A percentile compares a stretch with the other conserved stretches of the same genome.
phyloP scores from a whole-genome alignment of 2,113 vertebrate species.

The Ranitomeya imitator region DNA sequence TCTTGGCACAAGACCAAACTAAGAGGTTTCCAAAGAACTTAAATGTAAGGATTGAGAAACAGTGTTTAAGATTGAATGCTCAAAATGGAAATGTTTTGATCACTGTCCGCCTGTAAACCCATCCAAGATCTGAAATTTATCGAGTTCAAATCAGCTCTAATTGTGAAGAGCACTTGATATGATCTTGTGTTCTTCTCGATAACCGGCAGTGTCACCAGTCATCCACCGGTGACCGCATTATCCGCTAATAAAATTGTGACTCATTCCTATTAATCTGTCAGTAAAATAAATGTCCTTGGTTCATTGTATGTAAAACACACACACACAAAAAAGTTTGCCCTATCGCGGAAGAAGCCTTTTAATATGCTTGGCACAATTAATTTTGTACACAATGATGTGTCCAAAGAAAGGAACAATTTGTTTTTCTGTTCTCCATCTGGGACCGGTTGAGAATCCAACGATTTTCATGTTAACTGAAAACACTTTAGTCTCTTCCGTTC shows the following conservation, averaged over 20 bases:
- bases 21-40: too few relatives aligned
- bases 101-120: not conserved
- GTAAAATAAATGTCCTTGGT: slow-evolving; percentile 21
- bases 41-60: too few relatives aligned
- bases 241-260: not conserved
- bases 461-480: slow-evolving; percentile 20
- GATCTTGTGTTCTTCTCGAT: not conserved
- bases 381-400: slow-evolving; percentile 20
- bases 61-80: too few relatives aligned
- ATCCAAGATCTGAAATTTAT: not conserved
- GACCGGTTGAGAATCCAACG: slow-evolving; percentile 12
- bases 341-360: slow-evolving; percentile 2
- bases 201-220: not conserved
- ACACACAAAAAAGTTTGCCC: not conserved
- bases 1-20: too few relatives aligned
- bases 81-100: too few relatives aligned
- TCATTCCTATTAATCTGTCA: slow-evolving; percentile 8
- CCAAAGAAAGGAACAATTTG: slow-evolving; percentile 34
- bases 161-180: not conserved
- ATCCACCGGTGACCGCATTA: not conserved
- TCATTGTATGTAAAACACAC: slow-evolving; percentile 10
- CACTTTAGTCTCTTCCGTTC: slow-evolving; percentile 19
- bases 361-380: slow-evolving; percentile 32
- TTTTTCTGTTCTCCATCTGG: slow-evolving; percentile 27
- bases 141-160: not conserved